Base-by-base conservation (phyloP, 2,797 vertebrate species). In the Paramormyrops hopkinsi region DNA sequence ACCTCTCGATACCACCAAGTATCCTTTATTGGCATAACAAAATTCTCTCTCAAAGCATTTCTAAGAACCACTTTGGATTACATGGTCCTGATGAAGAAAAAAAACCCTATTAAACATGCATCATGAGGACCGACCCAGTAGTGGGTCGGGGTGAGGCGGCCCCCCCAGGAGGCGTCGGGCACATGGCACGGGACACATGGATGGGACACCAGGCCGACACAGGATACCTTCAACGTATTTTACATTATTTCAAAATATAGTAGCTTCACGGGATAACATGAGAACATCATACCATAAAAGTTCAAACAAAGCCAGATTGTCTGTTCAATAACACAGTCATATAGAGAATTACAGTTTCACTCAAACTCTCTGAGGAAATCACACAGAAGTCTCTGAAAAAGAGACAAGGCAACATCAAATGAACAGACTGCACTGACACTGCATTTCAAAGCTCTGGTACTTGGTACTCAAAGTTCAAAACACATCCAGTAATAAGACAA, bases 241-340 rank as follows among this genome's bases (percentile, higher is more conserved):
- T 41, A 44, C 73, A 44, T 79, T n/a, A 79, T 29, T 44, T 79
- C 4, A 44, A 44, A 79, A 79, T 79, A 79, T 33, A 79, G 73
- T 79, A 44, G 37, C 73, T 44, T 44, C 73, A 79, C 17, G 2
- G 19, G 6, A 79, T 79, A 79, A 44, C 73, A 44, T 37, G 65
- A 79, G 73, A 41, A 56, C 86, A 56, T 33, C 53, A 44, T 62
- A 11, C 29, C 53, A 87, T 44, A 19, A 29, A 56, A 37, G 54
- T 59, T 9, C 37, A 87, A 87, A 59, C 7, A 56, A 87, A 86
- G 51, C 84, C 48, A 56, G 86, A 87, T 44, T 87, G 86, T 87
- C 86, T 87, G 51, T 46, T 65, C 54, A 14, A 87, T 87, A 56
- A 53, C 51, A 85, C 19, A 22, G 44, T 25, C 22, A 48, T 5